Percentiles rank a stretch among this genome's conserved stretches.
These are phyloP conservation scores for Eolophus roseicapilla DNA, from an alignment of 2,113 vertebrate species.

Conservation along the genomic window DNA sequence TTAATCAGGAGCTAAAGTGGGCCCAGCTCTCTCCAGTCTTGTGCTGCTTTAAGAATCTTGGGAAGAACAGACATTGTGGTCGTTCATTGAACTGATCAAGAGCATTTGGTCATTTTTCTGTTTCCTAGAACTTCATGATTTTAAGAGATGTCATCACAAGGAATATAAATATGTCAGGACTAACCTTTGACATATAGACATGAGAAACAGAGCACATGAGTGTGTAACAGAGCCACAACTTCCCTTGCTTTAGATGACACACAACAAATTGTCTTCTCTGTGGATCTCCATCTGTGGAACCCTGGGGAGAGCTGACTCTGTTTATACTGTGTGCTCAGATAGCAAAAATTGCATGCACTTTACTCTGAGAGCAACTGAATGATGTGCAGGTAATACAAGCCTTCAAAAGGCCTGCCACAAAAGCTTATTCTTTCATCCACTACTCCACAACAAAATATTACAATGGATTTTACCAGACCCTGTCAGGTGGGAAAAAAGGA, in stretches of 20 bases:
- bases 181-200: neutral
- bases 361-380: neutral
- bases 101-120: neutral
- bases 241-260: neutral
- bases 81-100: neutral
- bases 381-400: neutral
- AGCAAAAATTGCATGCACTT: neutral
- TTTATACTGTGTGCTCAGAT: neutral
- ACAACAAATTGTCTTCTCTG: neutral
- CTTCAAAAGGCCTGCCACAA: neutral
- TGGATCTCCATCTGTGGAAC: neutral
- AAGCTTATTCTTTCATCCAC: neutral
- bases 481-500: neutral
- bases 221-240: neutral
- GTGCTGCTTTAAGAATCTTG: neutral
- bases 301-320: neutral
- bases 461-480: neutral
- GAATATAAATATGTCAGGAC: neutral
- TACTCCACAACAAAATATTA: neutral
- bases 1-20: neutral
- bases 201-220: neutral
- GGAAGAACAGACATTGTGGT: neutral
- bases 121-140: neutral
- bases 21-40: neutral
- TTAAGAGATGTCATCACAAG: neutral